Base-by-base conservation (phyloP, 2,113 vertebrate species). In the Picathartes gymnocephalus region DNA sequence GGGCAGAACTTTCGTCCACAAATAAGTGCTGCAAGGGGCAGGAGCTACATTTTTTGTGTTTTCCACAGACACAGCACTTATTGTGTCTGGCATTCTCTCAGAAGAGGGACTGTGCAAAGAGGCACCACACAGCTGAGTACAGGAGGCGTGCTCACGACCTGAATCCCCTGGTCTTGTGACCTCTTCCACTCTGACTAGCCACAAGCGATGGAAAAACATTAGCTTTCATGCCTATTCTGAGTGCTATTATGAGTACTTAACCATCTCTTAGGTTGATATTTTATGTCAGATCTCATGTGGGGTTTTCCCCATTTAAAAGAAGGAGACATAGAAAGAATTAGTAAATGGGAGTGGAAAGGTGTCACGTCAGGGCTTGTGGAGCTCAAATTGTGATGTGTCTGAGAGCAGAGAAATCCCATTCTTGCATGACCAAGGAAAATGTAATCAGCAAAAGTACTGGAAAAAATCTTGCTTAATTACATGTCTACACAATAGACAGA, bases 401-500 rank as follows among this genome's bases (percentile, higher is more conserved):
- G 56, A 89, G 45, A 69, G 44, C 9, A 81, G 86, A 81, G 87
- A 95, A 86, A 93, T 86, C 64, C 47, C 30, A 39, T 77, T 94
- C 69, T 86, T 92, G 66, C 78, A 88, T 90, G 86, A 95, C 81
- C 0, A 0, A 90, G 69, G 60, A 95, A 91, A 96, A 92, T 61
- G 65, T 91, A 96, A 94, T 79, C 66, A 94, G 58, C 76, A 92
- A 56, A 74, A 92, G 61, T 27, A 71, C 78, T 72, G 70, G 89
- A 73, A 96, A 91, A 95, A 82, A 39, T 58, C 57, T 62, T 94
- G 86, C 65, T 37, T 96, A 94, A 97, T 94, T 97, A 91, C 30
- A 80, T 93, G 88, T 95, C 96, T 96, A 85, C 74, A 91, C 69
- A 96, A 95, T 47, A 95, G 47, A 92, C 57, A 94, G 81, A 95